Evolutionary conservation across 2,113 vertebrate species (phyloP).

Genomic region (Hucho hucho): DNA sequence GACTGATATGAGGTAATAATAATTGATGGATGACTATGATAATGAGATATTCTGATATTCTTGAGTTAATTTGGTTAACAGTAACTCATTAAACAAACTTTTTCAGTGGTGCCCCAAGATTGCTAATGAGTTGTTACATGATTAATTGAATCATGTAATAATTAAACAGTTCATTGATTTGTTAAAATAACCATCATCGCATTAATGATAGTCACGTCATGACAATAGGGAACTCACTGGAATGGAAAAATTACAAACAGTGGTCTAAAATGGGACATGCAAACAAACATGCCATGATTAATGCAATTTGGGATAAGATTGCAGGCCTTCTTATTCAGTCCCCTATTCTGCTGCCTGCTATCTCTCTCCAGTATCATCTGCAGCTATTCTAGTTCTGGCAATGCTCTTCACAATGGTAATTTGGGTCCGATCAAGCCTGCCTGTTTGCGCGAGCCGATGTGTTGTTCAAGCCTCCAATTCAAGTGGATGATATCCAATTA

Average conservation of each 20-base stretch:
- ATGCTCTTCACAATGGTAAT: neutral
- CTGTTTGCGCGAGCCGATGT: neutral
- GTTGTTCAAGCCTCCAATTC: slow-evolving; percentile 19
- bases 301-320: slow-evolving; percentile 37
- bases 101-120: no score
- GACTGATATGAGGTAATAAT: no score
- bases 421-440: no score
- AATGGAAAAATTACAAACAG: slow-evolving; percentile 24
- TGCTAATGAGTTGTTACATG: no score
- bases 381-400: neutral
- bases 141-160: no score
- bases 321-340: slow-evolving; percentile 6
- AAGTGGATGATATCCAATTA: slow-evolving; percentile 23
- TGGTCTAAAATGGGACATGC: neutral
- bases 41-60: no score
- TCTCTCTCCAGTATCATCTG: slow-evolving; percentile 1
- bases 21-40: no score
- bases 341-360: neutral
- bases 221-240: neutral
- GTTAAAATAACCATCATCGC: no score
- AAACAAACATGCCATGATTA: slow-evolving; percentile 19
- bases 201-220: no score
- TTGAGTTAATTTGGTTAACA: no score
- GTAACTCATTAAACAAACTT: no score
- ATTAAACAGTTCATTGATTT: no score